These are phyloP conservation scores for Danaus melanippus DNA, from an alignment of 1,140 invertebrate genomes.

Conservation along the genomic window DNA sequence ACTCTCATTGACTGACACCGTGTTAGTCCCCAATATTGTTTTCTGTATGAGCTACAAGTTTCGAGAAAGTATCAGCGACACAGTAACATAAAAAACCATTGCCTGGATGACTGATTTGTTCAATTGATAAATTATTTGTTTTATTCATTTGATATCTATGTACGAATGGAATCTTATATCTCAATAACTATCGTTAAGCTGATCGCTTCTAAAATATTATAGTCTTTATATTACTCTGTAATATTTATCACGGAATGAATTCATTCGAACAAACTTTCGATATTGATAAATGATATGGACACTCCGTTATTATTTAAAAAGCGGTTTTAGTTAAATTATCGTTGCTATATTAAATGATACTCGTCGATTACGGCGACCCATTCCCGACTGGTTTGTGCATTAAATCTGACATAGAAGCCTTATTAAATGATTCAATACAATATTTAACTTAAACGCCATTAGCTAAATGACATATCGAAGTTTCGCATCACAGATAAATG, in stretches of 20 bases:
- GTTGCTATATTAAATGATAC: constrained; percentile 28
- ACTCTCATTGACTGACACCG: too few species aligned
- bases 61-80: constrained; percentile 13
- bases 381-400: constrained; percentile 38
- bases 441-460: constrained; percentile 30
- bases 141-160: background rate
- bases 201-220: constrained; percentile 1
- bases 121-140: background rate
- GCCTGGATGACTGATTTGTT: constrained; percentile 8
- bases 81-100: constrained; percentile 12
- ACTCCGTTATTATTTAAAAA: constrained; percentile 38
- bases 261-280: constrained; percentile 13
- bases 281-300: constrained; percentile 13
- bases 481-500: constrained; percentile 5
- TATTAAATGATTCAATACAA: constrained; percentile 41
- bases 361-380: constrained; percentile 28
- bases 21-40: too few species aligned
- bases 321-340: constrained; percentile 40
- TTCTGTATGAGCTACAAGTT: background rate
- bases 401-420: constrained; percentile 46
- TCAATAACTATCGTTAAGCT: constrained; percentile 1
- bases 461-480: constrained; percentile 19
- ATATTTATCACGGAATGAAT: too few species aligned
- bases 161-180: background rate
- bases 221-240: too few species aligned